Evolutionary conservation across 2,888 invertebrate genomes (phyloP).

Genomic region (Drosophila acutilabella): DNA sequence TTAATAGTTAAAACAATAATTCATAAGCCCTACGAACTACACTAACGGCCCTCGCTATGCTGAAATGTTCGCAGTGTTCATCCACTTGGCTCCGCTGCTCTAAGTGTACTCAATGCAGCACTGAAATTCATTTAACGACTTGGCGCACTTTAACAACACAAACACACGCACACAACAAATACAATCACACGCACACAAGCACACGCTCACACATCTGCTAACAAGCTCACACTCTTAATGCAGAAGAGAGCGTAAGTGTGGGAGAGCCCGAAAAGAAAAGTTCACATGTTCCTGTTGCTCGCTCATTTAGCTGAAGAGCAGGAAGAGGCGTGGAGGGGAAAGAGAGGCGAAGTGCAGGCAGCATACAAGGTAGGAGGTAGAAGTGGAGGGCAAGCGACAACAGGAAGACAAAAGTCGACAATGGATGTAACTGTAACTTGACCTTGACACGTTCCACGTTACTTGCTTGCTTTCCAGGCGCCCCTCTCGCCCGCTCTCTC

Average conservation of each 20-base stretch:
- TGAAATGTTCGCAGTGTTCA: constrained; percentile 62
- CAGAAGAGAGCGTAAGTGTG: background rate
- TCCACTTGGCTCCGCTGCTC: constrained; percentile 73
- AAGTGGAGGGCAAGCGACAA: constrained; percentile 18
- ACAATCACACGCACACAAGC: constrained; percentile 12
- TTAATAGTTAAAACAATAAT: no score
- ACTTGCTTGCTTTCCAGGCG: background rate
- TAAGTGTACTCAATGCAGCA: constrained; percentile 72
- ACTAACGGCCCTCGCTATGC: constrained; percentile 27
- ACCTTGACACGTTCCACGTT: constrained; percentile 64
- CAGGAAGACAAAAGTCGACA: constrained; percentile 66
- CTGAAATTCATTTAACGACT: constrained; percentile 81
- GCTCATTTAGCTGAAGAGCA: constrained; percentile 28
- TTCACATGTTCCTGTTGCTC: constrained; percentile 66
- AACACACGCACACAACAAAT: constrained; percentile 15
- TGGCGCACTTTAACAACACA: constrained; percentile 73
- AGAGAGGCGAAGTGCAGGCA: background rate
- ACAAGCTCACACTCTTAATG: constrained; percentile 8
- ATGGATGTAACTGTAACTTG: constrained; percentile 71
- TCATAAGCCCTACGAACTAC: background rate
- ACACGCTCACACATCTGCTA: constrained; percentile 5
- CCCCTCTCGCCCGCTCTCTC: background rate
- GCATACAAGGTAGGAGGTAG: no score
- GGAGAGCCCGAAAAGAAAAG: constrained; percentile 14
- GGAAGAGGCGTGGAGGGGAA: background rate